Evolutionary conservation across 2,888 invertebrate genomes (phyloP), one percentile per base, ranked within the genome.

Genomic region (Elysia crispata): DNA sequence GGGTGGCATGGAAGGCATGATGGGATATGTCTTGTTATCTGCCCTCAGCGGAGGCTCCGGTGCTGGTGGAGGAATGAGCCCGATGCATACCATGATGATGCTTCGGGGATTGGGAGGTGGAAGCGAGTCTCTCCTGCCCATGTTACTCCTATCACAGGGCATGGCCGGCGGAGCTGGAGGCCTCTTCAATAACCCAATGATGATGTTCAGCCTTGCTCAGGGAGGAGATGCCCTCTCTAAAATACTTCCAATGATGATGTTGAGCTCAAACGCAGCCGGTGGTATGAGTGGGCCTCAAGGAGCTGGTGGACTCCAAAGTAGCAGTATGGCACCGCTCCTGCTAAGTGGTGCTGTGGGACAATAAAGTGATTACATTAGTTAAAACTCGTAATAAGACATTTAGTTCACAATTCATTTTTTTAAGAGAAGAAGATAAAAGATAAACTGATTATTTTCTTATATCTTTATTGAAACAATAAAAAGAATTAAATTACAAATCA

Each of bases 131-230:
- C 57, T 75, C 60, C 23, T 75, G 31, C 60, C 62, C 20, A 30
- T 33, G 25, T 13, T 75, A 33, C 57, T 75, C 60, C 30, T 60
- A 60, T 18, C 60, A 60, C 28, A 60, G 75, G 13, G 41, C 50
- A 1, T n/a, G 15, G 74, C 57, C 11, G 74, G 74, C 49, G 74
- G 23, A 8, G 60, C 33, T 6, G 62, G 75, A 11, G 41, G 60
- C 8, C 15, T 75, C 31, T 33, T 75, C 31, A 75, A 62, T 33
- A 75, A 75, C 75, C 75, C 75, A 11, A 75, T 75, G 75, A 31
- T 75, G 75, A 6, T 75, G 75, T 31, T 75, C 60, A 31, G 60
- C n/a, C 25, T 75, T 57, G 30, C 60, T 33, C 60, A 75, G 23
- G 75, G 75, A 5, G 75, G 75, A n/a, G 75, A 62, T n/a, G 57